These are phyloP conservation scores for Microcebus murinus DNA, from an alignment of 2,113 vertebrate species.

Conservation along the genomic window DNA sequence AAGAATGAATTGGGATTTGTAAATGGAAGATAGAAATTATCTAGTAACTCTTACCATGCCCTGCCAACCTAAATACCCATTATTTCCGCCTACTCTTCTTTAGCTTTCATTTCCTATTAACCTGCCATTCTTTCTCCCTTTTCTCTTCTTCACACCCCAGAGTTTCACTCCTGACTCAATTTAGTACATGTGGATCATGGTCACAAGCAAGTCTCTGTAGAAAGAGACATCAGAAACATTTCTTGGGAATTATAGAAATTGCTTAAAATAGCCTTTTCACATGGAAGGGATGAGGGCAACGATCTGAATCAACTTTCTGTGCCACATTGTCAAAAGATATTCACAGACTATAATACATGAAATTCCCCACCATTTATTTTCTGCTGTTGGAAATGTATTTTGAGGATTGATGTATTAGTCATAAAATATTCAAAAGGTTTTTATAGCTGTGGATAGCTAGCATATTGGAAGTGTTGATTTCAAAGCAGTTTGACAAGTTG, in stretches of 20 bases:
- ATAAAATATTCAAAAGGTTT: background rate
- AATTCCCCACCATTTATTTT: background rate
- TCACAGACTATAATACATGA: background rate
- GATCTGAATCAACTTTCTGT: background rate
- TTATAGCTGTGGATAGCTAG: background rate
- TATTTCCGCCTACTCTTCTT: background rate
- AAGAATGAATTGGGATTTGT: background rate
- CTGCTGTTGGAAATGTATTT: background rate
- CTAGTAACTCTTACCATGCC: background rate
- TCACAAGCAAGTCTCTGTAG: background rate
- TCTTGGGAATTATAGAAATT: background rate
- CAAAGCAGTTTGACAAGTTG: background rate
- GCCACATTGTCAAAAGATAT: background rate
- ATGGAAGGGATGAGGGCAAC: background rate
- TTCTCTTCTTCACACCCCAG: rapidly evolving
- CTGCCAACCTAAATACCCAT: background rate
- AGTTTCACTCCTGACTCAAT: background rate
- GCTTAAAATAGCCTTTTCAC: background rate
- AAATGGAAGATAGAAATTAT: background rate
- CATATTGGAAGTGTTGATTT: background rate
- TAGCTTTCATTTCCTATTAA: background rate
- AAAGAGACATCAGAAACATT: background rate
- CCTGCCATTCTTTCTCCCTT: background rate
- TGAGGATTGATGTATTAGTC: background rate
- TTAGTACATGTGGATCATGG: background rate